Base-by-base conservation (phyloP, 2,797 vertebrate genomes). In the Sebastes taczanowskii region DNA sequence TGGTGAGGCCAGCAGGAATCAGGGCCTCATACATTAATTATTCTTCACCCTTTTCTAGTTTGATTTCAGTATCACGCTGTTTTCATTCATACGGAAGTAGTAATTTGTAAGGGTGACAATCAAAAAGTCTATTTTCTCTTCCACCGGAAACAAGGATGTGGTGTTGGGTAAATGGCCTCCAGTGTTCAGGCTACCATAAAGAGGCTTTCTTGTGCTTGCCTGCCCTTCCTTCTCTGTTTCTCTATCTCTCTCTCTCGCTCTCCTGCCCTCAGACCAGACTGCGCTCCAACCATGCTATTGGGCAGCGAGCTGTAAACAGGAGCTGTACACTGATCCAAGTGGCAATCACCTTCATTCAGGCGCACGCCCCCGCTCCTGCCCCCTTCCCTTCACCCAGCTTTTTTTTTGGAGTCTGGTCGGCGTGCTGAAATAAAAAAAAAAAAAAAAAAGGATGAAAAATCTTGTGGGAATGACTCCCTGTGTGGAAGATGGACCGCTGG, bases 151-250 rank as follows among this genome's bases (percentile, higher is more conserved):
- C 86, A 67, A 79, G 88, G 86, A 91, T 87, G 87, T 73, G 87
- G 67, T 73, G 49, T 83, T 81, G 88, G 61, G 81, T 95, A 95
- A 95, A 95, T 91, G 88, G 93, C 77, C 77, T 87, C 89, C 92
- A 94, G 91, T 95, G 93, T 95, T 93, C 90, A 83, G 88, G 80
- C 83, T 82, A 69, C 86, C 85, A 90, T 93, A 89, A 94, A 95
- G 91, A 91, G 88, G 83, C 94, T 94, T 90, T 93, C 88, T 94
- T 94, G 86, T 94, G 88, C 86, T 82, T 80, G 67, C 80, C 74
- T 87, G 84, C 87, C 85, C 83, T 79, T 77, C 79, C 73, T 68
- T 82, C 80, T 78, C 52, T 64, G 59, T 70, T 38, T 46, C 64
- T 63, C 71, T 29, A 46, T 59, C 77, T 77, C 61, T 55, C 74